Base-by-base conservation (phyloP, 2,888 invertebrate species). In the Agrotis clavis region DNA sequence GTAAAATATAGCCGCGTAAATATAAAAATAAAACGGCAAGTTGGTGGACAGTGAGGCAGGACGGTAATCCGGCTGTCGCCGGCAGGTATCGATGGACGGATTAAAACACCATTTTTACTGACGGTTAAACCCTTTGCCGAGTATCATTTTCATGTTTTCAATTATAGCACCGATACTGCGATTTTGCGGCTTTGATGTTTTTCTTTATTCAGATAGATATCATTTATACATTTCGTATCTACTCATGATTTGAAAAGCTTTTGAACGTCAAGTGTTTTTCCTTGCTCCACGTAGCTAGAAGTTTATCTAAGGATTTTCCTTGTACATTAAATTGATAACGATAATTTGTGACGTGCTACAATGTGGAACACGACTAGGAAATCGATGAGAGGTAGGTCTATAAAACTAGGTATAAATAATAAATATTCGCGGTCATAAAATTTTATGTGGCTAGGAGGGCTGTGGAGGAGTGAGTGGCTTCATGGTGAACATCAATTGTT, bases 91-190 rank as follows among this genome's bases (percentile, higher is more conserved):
- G 94, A 94, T 93, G 94, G 89, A 90, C 86, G 95, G 95, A 95
- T 96, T 95, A 95, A 94, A 94, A 94, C 93, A 94, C 93, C 90
- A 92, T 94, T 95, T 93, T 92, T 91, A 92, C 91, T 94, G 94
- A 94, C 93, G 90, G 90, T 92, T 90, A 90, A 92, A 90, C 90
- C 91, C 89, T 91, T 90, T 87, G 84, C 85, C 69, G 82, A 85
- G 89, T 90, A 91, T 92, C 90, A 91, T 92, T 92, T 91, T 89
- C 89, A 87, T 89, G 89, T 91, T 92, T 93, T 92, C 91, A 91
- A 91, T 91, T 90, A 91, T 86, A 87, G 84, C 80, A 80, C 84
- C 77, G 86, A 85, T 89, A 83, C 86, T 86, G 78, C 80, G 82
- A 86, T 86, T 87, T 84, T 84, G 83, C 50, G 77, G 76, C 48